Percentiles rank a stretch among this genome's conserved stretches.
Evolutionary conservation across 2,113 vertebrate species (phyloP).

Genomic region (Malurus alboscapulatus): DNA sequence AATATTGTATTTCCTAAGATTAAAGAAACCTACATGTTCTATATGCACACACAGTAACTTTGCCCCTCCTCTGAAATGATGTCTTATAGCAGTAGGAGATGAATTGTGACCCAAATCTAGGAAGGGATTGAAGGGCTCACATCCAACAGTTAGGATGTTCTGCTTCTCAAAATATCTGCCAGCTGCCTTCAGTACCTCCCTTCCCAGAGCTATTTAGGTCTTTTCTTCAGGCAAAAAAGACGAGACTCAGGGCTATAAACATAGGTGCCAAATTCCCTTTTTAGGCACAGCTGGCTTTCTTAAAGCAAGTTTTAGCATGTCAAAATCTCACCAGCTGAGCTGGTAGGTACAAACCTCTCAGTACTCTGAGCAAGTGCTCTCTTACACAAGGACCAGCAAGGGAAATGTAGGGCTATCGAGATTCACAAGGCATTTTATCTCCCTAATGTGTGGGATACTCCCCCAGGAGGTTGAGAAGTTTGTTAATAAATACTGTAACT

Average conservation of each 20-base stretch:
- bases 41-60: neutral
- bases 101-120: slow-evolving; percentile 8
- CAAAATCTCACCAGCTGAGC: neutral
- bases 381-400: neutral
- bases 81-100: neutral
- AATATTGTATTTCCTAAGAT: neutral
- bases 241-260: neutral
- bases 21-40: neutral
- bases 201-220: neutral
- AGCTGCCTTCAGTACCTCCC: neutral
- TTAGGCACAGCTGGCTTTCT: neutral
- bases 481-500: neutral
- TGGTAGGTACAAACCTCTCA: neutral
- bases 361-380: neutral
- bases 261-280: neutral
- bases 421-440: neutral
- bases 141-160: neutral
- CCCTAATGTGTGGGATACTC: neutral
- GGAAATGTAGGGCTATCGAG: neutral
- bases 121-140: neutral
- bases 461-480: neutral
- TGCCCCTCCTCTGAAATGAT: neutral
- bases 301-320: neutral
- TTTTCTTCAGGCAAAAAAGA: slow-evolving; percentile 9
- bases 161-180: slow-evolving; percentile 25